Percentiles rank a stretch among this genome's conserved stretches.
These are phyloP conservation scores for Chloroceryle inda DNA, from an alignment of 2,797 vertebrate species.

Conservation along the genomic window DNA sequence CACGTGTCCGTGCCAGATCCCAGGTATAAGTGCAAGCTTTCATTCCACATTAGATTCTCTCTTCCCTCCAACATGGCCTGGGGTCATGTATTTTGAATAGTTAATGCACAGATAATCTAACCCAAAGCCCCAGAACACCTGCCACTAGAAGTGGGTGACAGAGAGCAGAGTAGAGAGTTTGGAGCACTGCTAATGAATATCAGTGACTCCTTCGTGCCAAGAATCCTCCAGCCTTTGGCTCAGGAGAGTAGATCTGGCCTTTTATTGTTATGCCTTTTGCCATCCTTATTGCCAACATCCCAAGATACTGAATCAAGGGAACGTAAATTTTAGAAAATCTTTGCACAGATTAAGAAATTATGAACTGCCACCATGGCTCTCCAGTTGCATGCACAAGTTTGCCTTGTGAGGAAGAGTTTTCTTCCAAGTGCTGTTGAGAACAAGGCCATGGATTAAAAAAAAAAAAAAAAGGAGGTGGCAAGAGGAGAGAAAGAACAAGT, in stretches of 20 bases:
- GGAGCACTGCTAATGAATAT: neutral
- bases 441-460: neutral
- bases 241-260: neutral
- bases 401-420: neutral
- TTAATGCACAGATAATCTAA: neutral
- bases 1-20: neutral
- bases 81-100: neutral
- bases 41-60: neutral
- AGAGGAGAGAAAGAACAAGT: neutral
- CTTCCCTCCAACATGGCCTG: neutral
- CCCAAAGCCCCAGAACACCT: neutral
- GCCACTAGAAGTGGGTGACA: neutral
- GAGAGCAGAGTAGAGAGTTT: neutral
- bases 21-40: neutral
- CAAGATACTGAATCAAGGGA: neutral
- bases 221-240: neutral
- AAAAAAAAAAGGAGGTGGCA: neutral
- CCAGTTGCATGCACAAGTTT: neutral
- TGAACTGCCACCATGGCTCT: neutral
- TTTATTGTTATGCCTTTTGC: neutral
- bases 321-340: neutral
- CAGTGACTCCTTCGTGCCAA: neutral
- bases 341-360: neutral
- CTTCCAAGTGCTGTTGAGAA: neutral
- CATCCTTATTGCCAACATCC: neutral